Percentiles rank a stretch among this genome's conserved stretches.
These are phyloP conservation scores for Synergus gifuensis DNA, from an alignment of 2,888 invertebrate genomes.

Conservation along the genomic window DNA sequence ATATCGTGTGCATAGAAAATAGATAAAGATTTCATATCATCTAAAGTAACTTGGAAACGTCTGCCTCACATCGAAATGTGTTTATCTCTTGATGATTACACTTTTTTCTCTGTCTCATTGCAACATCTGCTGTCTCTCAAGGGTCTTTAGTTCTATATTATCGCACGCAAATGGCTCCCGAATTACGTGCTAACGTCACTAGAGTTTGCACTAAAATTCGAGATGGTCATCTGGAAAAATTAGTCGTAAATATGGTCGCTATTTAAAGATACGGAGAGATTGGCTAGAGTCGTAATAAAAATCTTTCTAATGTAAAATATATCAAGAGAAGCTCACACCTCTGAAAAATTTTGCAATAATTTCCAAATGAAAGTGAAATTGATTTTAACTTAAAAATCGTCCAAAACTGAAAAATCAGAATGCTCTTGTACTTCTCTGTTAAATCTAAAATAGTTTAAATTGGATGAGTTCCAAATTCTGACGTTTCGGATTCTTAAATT, in stretches of 20 bases:
- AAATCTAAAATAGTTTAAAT: neutral
- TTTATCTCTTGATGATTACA: conserved; percentile 40
- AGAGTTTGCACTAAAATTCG: conserved; percentile 15
- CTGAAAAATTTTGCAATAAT: neutral
- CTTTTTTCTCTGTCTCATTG: conserved; percentile 16
- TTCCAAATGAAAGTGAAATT: neutral
- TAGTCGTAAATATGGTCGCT: neutral
- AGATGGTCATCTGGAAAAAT: conserved; percentile 3
- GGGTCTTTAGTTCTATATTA: conserved; percentile 27
- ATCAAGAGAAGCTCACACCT: neutral
- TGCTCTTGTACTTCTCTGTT: neutral
- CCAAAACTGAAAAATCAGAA: neutral
- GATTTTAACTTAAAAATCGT: neutral
- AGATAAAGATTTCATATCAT: conserved; percentile 36
- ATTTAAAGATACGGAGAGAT: neutral
- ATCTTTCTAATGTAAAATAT: neutral
- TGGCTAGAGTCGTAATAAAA: neutral
- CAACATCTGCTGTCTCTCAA: conserved; percentile 33
- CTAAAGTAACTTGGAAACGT: conserved; percentile 36
- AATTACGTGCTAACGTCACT: conserved; percentile 12
- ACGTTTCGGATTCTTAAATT: neutral
- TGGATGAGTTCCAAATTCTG: conserved; percentile 1
- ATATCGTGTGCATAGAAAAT: conserved; percentile 26
- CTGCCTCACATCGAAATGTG: conserved; percentile 21
- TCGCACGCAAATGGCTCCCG: conserved; percentile 12